Evolutionary conservation across 2,797 vertebrate genomes (phyloP), one percentile per base, ranked within the genome.

Genomic region (Adrianichthys oophorus): DNA sequence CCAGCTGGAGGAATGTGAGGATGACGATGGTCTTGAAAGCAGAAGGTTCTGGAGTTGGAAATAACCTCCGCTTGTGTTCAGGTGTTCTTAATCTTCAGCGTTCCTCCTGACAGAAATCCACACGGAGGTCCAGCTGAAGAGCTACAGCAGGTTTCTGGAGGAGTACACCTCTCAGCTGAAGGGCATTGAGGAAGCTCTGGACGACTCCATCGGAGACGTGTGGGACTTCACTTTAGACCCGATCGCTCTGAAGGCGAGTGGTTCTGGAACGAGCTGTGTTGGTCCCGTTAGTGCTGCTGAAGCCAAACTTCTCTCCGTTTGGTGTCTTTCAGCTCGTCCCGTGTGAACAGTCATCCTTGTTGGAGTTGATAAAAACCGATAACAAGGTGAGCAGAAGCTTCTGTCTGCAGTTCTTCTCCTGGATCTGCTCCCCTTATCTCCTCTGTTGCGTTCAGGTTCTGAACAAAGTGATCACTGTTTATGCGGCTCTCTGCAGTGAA

Each of bases 211-310:
- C 17, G 98, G 98, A 76, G 97, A 99, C 78, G 96, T 98, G 54
- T 99, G 98, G 98, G 98, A 99, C 87, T 98, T 99, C 83, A 98
- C 92, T 76, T 90, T 98, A 74, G 96, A 99, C 84, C 98, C 98
- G 21, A 95, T 99, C 63, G 90, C 94, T 57, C 88, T 99, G 67
- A 95, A 96, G 93, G 98, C 98, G 32, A 37, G 10, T 12, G 32
- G 10, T 37, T 12, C 32, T 37, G 32, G 12, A 12, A 13, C 32
- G 10, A 10, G 2, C 2, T 37, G 8, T 12, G 10, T 10, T 37
- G 32, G 8, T 37, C 32, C 32, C 32, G 2, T 4, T 12, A 12
- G 32, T 3, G 32, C 32, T 2, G 32, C 10, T 37, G 32, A 37
- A 37, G 32, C 10, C 29, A 8, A 32, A 32, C 29, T 32, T 37